phyloP scores from a whole-genome alignment of 1,140 invertebrate genomes.

The Trichonephila clavipes region DNA sequence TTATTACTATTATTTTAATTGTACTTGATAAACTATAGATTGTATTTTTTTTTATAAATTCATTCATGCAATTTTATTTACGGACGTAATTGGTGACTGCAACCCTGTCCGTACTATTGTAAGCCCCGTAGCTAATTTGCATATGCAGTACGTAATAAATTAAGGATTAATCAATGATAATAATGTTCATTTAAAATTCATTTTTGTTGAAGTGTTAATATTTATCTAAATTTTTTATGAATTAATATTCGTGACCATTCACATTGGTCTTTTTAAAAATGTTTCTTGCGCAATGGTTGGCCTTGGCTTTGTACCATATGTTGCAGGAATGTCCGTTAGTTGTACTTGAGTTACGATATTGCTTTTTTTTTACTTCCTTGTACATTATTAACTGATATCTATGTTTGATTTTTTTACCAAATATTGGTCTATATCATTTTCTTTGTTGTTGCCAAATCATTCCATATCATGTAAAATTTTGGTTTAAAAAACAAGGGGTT shows the following conservation, averaged over 20 bases:
- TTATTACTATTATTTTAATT: constrained; percentile 40
- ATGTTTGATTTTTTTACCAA: background rate
- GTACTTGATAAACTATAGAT: constrained; percentile 48
- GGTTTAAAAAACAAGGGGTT: no score
- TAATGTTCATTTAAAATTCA: no score
- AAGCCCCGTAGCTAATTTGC: constrained; percentile 57
- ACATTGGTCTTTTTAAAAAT: background rate
- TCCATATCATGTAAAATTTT: no score
- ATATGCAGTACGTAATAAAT: background rate
- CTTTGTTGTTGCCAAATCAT: background rate
- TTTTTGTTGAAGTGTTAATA: no score
- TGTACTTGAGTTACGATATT: background rate
- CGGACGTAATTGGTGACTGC: background rate
- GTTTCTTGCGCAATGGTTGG: constrained; percentile 3
- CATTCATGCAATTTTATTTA: background rate
- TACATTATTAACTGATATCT: background rate
- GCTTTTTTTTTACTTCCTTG: background rate
- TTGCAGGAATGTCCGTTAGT: background rate
- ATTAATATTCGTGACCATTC: no score
- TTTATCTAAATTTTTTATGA: no score
- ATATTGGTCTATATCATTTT: background rate
- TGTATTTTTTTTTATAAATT: constrained; percentile 52
- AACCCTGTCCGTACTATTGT: constrained; percentile 46
- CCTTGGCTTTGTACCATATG: background rate
- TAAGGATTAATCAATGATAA: no score